These are phyloP conservation scores for Platorchestia sp. DNA, from an alignment of 1,140 invertebrate genomes.

Conservation along the genomic window DNA sequence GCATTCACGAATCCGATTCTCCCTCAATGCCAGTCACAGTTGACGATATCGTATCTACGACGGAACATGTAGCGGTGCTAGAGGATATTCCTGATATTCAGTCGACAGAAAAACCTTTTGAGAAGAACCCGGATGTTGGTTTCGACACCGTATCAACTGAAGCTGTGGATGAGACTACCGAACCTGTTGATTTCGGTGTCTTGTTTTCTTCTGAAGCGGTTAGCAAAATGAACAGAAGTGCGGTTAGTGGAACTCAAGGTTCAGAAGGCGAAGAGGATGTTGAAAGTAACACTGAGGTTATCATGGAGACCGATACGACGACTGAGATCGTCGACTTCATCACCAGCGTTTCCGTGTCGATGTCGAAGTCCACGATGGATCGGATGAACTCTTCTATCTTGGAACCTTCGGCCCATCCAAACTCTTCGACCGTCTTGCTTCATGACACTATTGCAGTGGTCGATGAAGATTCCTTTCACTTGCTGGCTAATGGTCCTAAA, in stretches of 20 bases:
- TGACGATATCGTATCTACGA: too few relatives aligned
- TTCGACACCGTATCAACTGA: too few relatives aligned
- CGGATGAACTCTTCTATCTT: background rate
- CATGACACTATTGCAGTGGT: background rate
- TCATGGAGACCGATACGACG: background rate
- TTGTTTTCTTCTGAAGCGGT: background rate
- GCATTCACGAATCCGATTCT: too few relatives aligned
- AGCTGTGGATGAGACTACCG: too few relatives aligned
- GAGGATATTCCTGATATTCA: too few relatives aligned
- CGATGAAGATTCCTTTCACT: background rate
- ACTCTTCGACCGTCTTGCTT: background rate
- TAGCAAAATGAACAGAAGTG: background rate
- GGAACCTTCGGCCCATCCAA: background rate
- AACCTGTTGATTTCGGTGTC: background rate
- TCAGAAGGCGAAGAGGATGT: background rate
- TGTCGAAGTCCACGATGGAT: background rate
- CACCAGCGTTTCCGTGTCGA: background rate
- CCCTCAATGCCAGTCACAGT: too few relatives aligned
- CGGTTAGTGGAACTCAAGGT: background rate
- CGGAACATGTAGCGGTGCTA: too few relatives aligned
- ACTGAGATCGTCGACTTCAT: background rate
- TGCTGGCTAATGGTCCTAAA: background rate
- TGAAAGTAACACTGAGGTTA: background rate
- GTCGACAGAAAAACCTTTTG: too few relatives aligned
- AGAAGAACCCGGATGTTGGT: too few relatives aligned